phyloP scores from a whole-genome alignment of 2,113 vertebrate genomes.

The Oryzias javanicus region DNA sequence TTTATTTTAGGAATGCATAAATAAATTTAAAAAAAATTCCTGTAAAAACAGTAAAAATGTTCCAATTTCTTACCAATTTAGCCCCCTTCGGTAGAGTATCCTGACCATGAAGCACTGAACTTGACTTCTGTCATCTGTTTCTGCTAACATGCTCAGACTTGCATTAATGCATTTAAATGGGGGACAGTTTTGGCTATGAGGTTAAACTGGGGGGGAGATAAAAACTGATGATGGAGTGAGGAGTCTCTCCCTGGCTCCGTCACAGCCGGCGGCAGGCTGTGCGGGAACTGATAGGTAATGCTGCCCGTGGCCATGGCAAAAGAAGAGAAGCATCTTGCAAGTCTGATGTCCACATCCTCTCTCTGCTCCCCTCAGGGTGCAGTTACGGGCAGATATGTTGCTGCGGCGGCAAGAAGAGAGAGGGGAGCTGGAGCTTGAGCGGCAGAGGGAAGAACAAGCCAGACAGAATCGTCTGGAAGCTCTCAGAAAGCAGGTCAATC shows the following conservation, averaged over 20 bases:
- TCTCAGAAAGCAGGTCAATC: conserved; percentile 84
- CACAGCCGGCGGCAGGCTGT: conserved; percentile 38
- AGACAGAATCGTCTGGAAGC: conserved; percentile 75
- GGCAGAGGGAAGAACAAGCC: conserved; percentile 68
- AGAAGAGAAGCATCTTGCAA: conserved; percentile 28
- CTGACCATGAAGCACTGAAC: not conserved
- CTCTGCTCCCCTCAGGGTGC: conserved; percentile 76
- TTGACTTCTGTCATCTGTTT: conserved; percentile 18
- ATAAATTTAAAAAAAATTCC: not conserved
- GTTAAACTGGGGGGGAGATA: conserved; percentile 26
- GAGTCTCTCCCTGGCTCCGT: conserved; percentile 25
- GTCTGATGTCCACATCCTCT: conserved; percentile 36
- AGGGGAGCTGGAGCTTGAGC: conserved; percentile 67
- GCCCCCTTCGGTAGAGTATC: conserved; percentile 2
- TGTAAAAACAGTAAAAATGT: not conserved
- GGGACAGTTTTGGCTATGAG: conserved; percentile 24
- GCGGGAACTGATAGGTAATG: conserved; percentile 45
- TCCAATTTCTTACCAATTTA: not conserved
- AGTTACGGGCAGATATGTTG: conserved; percentile 76
- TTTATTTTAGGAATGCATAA: not conserved
- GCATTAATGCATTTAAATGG: conserved; percentile 18
- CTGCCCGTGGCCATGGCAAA: conserved; percentile 20
- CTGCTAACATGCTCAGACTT: conserved; percentile 12
- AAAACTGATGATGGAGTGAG: conserved; percentile 38
- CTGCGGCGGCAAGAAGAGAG: conserved; percentile 69